Conservation (phyloP, 2,888 invertebrate genomes). For the Platycheirus albimanus region DNA sequence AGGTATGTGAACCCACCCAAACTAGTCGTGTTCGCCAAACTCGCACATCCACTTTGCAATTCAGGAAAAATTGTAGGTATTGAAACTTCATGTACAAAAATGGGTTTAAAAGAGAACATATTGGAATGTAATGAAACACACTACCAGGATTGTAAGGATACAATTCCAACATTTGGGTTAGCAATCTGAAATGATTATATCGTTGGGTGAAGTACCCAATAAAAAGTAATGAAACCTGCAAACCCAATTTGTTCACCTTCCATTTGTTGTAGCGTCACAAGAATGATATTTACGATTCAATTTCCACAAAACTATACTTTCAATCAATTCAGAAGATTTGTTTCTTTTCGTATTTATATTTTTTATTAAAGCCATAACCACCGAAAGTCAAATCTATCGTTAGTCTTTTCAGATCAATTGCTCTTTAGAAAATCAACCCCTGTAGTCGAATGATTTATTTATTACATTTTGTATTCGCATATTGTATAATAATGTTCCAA, state of each 20-base stretch:
- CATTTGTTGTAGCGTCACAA: background rate
- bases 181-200: too few relatives aligned
- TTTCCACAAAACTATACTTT: slow-evolving; percentile 1
- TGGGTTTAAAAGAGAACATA: too few relatives aligned
- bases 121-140: too few relatives aligned
- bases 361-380: background rate
- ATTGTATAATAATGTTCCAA: slow-evolving; percentile 9
- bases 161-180: too few relatives aligned
- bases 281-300: background rate
- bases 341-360: background rate
- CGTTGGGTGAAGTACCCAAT: too few relatives aligned
- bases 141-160: too few relatives aligned
- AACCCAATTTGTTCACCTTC: background rate
- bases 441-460: slow-evolving; percentile 38
- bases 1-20: too few relatives aligned
- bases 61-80: too few relatives aligned
- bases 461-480: slow-evolving; percentile 21
- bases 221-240: too few relatives aligned
- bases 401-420: background rate
- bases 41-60: too few relatives aligned
- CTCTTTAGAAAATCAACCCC: slow-evolving; percentile 33
- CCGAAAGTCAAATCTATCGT: background rate
- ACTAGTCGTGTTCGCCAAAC: too few relatives aligned
- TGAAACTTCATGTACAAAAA: too few relatives aligned
- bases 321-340: slow-evolving; percentile 1